Evolutionary conservation across 2,113 vertebrate genomes (phyloP).

Genomic region (Colossoma macropomum): DNA sequence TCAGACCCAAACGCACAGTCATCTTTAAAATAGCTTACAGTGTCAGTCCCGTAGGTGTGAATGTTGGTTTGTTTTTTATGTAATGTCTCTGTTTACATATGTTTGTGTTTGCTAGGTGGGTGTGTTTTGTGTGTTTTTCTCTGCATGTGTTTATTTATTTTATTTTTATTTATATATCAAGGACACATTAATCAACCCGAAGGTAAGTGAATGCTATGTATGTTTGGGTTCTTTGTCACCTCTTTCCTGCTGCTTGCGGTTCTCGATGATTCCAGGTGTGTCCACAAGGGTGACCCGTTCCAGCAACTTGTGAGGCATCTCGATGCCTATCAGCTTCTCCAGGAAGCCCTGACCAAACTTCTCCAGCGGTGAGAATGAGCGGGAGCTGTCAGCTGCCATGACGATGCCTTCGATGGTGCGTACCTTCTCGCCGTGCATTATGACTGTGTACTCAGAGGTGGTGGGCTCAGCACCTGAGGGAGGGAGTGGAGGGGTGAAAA

Average conservation of each 20-base stretch:
- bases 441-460: slow-evolving; percentile 96
- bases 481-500: neutral
- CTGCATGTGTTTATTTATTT: too few relatives aligned
- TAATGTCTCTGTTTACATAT: too few relatives aligned
- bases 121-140: too few relatives aligned
- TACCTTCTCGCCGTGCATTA: slow-evolving; percentile 95
- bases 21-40: too few relatives aligned
- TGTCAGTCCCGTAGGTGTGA: too few relatives aligned
- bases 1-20: too few relatives aligned
- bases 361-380: slow-evolving; percentile 94
- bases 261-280: slow-evolving; percentile 97
- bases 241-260: slow-evolving; percentile 98
- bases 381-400: slow-evolving; percentile 95
- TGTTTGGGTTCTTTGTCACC: slow-evolving; percentile 73
- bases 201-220: too few relatives aligned
- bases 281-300: slow-evolving; percentile 97
- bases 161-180: too few relatives aligned
- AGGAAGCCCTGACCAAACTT: slow-evolving; percentile 98
- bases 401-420: slow-evolving; percentile 97
- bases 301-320: slow-evolving; percentile 96
- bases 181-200: too few relatives aligned
- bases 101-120: too few relatives aligned
- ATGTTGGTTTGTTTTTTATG: too few relatives aligned
- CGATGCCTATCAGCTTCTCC: slow-evolving; percentile 95
- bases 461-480: slow-evolving; percentile 93